Evolutionary conservation across 1,140 invertebrate species (phyloP).

Genomic region (Drosophila trapezifrons): DNA sequence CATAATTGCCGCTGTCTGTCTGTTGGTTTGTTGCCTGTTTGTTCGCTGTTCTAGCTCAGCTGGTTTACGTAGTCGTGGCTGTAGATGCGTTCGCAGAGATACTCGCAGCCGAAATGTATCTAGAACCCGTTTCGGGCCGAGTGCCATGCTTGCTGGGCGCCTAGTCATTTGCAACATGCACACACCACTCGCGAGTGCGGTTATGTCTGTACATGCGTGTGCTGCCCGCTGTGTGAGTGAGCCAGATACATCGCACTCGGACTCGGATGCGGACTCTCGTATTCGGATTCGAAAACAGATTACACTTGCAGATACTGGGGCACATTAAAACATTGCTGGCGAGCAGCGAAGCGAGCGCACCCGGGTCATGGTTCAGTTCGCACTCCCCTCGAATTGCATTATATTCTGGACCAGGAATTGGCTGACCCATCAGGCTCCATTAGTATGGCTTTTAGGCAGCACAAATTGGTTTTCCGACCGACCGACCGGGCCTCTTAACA

Average conservation of each 20-base stretch:
- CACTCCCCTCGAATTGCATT: conserved; percentile 13
- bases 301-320: conserved; percentile 73
- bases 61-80: conserved; percentile 52
- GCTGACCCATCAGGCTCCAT: conserved; percentile 26
- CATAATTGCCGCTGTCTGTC: conserved; percentile 45
- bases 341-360: conserved; percentile 74
- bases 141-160: conserved; percentile 57
- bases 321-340: conserved; percentile 67
- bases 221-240: conserved; percentile 35
- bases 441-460: conserved; percentile 50
- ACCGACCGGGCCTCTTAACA: conserved; percentile 30
- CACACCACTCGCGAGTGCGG: conserved; percentile 59
- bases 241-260: conserved; percentile 33
- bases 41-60: conserved; percentile 73
- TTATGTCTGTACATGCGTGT: conserved; percentile 27
- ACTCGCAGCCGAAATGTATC: conserved; percentile 57
- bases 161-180: conserved; percentile 80
- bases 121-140: conserved; percentile 66
- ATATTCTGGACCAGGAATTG: conserved; percentile 4
- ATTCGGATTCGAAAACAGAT: conserved; percentile 32
- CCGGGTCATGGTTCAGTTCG: conserved; percentile 64
- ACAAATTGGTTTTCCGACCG: conserved; percentile 57
- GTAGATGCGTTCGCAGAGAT: conserved; percentile 65
- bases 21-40: conserved; percentile 8
- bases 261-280: conserved; percentile 8